Evolutionary conservation across 2,888 invertebrate genomes (phyloP).

Genomic region (Macrosoma leucophasiata): DNA sequence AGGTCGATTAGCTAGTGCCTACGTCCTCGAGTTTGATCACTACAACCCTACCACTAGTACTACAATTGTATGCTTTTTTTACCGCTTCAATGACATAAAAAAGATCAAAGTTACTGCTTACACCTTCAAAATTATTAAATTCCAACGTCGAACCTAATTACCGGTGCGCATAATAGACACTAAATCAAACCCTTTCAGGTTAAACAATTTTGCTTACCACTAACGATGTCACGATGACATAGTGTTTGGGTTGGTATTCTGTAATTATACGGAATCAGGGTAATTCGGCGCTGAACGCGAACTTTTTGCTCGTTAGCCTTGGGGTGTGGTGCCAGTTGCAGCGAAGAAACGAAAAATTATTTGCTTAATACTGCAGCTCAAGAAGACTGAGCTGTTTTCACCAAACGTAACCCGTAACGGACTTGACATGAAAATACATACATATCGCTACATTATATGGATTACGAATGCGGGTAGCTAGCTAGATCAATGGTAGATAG

Average conservation of each 20-base stretch:
- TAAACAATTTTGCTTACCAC: slow-evolving; percentile 59
- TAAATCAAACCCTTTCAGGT: slow-evolving; percentile 27
- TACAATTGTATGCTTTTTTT: too few species aligned
- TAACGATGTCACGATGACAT: slow-evolving; percentile 71
- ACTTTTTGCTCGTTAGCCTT: slow-evolving; percentile 64
- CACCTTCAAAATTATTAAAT: too few species aligned
- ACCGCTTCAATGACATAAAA: too few species aligned
- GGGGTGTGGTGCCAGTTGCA: slow-evolving; percentile 8
- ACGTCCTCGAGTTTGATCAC: too few species aligned
- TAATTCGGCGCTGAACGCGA: slow-evolving; percentile 53
- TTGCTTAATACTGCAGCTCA: background rate
- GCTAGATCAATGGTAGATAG: too few species aligned
- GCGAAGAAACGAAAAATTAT: background rate
- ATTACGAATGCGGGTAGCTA: background rate
- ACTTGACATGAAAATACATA: background rate
- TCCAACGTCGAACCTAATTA: too few species aligned
- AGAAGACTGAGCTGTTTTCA: slow-evolving; percentile 15
- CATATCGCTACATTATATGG: background rate
- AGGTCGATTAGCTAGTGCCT: too few species aligned
- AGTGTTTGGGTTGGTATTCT: slow-evolving; percentile 54
- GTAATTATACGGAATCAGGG: slow-evolving; percentile 70
- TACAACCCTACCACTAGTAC: too few species aligned
- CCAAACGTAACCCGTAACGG: background rate
- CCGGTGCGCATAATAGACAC: slow-evolving; percentile 7
- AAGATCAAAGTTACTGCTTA: too few species aligned